Percentiles rank a stretch among this genome's conserved stretches.
phyloP scores from a whole-genome alignment of 1,140 invertebrate species.

The Rhopalosiphum padi region DNA sequence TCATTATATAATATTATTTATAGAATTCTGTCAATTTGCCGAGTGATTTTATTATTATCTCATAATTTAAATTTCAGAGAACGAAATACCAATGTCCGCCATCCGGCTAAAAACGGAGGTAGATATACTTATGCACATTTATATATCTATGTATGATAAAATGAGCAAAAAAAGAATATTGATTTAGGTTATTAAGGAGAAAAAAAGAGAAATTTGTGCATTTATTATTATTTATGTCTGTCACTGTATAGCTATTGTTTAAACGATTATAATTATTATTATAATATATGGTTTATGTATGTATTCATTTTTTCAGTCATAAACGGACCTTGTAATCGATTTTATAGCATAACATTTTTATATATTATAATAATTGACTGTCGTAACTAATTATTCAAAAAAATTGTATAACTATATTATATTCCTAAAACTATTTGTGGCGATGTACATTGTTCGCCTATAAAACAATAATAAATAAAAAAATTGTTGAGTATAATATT shows the following conservation, averaged over 20 bases:
- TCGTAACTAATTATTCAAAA: neutral
- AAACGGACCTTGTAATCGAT: conserved; percentile 43
- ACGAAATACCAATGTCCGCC: neutral
- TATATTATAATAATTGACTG: conserved; percentile 31
- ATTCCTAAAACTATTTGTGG: neutral
- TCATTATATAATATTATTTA: conserved; percentile 40
- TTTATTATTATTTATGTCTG: neutral
- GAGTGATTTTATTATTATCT: conserved; percentile 30
- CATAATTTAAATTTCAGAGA: neutral
- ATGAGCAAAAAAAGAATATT: neutral
- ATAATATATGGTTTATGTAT: neutral
- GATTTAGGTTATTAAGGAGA: neutral
- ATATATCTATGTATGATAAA: neutral
- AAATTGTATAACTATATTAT: neutral
- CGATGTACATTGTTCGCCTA: neutral
- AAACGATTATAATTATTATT: neutral
- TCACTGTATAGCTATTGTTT: conserved; percentile 11
- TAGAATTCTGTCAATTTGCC: neutral
- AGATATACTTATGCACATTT: neutral
- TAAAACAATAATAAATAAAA: neutral
- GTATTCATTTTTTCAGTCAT: neutral
- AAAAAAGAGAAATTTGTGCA: neutral
- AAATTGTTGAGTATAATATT: neutral
- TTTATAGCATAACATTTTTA: conserved; percentile 4
- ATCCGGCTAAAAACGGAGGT: neutral